Evolutionary conservation across 2,113 vertebrate genomes (phyloP).

Genomic region (Sporophila hypoxantha): DNA sequence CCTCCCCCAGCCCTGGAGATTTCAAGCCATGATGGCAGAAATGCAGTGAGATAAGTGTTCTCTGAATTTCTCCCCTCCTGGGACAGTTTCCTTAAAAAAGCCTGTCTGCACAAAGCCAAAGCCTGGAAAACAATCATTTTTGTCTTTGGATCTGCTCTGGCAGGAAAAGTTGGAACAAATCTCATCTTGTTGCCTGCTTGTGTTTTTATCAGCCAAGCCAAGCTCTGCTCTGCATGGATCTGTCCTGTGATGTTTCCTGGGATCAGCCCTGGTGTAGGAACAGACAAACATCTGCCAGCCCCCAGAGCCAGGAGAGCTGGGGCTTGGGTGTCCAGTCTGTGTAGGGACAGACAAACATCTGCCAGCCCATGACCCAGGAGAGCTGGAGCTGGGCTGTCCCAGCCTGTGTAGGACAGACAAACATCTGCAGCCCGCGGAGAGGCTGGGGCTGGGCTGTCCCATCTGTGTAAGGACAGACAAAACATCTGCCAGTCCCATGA

Average conservation of each 20-base stretch:
- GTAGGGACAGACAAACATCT: too few species aligned
- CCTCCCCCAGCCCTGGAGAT: neutral
- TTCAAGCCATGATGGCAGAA: constrained; percentile 33
- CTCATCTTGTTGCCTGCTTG: neutral
- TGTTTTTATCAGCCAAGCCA: neutral
- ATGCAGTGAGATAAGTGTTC: neutral
- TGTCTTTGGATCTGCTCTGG: neutral
- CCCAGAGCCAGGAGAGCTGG: too few species aligned
- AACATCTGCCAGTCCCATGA: too few species aligned
- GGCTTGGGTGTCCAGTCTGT: too few species aligned
- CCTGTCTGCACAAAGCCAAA: neutral
- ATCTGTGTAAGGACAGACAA: too few species aligned
- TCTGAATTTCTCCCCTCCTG: constrained; percentile 1
- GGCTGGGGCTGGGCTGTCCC: neutral
- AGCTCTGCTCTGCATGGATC: neutral
- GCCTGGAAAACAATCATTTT: neutral
- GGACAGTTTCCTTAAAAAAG: neutral
- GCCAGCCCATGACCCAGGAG: too few species aligned
- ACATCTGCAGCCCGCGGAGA: too few species aligned
- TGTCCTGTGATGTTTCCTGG: rapidly evolving
- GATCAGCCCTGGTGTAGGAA: neutral
- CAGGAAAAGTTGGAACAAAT: neutral
- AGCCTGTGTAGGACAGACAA: too few species aligned
- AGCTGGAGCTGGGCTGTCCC: too few species aligned
- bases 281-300: too few species aligned